Conservation (phyloP, 37 sponge, comb jelly and placozoan species). For the Tethya wilhelma region DNA sequence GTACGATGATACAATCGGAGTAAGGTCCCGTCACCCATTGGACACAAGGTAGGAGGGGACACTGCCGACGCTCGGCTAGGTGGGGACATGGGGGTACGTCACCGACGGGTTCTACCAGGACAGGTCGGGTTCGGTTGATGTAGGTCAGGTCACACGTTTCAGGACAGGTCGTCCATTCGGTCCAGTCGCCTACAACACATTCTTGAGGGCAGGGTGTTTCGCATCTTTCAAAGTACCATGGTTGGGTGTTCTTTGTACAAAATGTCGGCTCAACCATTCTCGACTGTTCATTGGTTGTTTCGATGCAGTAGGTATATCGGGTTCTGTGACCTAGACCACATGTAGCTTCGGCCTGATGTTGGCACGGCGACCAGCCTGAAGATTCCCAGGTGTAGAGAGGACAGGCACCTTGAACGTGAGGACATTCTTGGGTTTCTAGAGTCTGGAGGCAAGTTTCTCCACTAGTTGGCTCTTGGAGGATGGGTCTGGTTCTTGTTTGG, state of each 20-base stretch:
- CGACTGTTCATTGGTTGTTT: not conserved
- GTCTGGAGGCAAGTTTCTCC: not conserved
- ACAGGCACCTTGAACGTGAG: not conserved
- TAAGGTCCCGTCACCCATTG: conserved; percentile 7
- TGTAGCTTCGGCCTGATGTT: not conserved
- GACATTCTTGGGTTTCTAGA: conserved; percentile 1
- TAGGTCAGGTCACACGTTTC: conserved; percentile 10
- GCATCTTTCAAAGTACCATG: not conserved
- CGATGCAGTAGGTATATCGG: conserved; percentile 39
- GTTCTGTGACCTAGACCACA: conserved; percentile 29
- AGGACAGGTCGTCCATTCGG: conserved; percentile 26
- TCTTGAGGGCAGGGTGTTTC: conserved; percentile 9
- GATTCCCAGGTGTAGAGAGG: conserved; percentile 32
- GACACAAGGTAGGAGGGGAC: conserved; percentile 20
- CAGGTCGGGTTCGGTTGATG: conserved; percentile 22
- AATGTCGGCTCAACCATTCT: not conserved
- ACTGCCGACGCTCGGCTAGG: conserved; percentile 3
- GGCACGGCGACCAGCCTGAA: conserved; percentile 36
- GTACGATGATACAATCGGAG: not conserved
- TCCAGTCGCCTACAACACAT: conserved; percentile 37
- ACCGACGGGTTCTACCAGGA: not conserved
- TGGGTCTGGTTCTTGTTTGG: not conserved
- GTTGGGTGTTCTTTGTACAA: not conserved
- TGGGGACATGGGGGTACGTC: conserved; percentile 12
- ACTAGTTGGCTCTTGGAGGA: conserved; percentile 11